Base-by-base conservation (phyloP, 2,797 vertebrate species). In the Channallabes apus region DNA sequence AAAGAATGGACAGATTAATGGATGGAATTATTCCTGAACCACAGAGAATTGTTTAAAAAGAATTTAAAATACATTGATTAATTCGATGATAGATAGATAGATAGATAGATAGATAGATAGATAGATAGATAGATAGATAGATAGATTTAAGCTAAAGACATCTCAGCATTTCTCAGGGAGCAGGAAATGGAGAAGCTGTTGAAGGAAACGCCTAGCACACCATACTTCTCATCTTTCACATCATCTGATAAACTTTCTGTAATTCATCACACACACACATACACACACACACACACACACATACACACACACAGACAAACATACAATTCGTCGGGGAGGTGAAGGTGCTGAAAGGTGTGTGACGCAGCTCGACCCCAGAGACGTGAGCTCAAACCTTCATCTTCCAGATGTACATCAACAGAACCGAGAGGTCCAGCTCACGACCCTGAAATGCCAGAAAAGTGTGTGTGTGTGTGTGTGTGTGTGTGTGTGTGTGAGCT, bases 291-390 rank as follows among this genome's bases (percentile, higher is more conserved):
- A 12, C 89, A 85, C 75, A 54, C 71, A 11, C 46, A n/a, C 41
- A 15, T 14, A 18, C 18, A 22, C 68, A 20, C 69, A 24, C 73
- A 8, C 54, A 12, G 27, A 22, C 89, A 86, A 69, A 58, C 71
- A 20, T 27, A 17, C 41, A n/a, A 5, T 69, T 46, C 11, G 2
- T 41, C 4, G 29, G 81, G 56, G 83, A 32, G 81, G 69, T 46
- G 71, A 78, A 86, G 82, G 86, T 89, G 89, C 82, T 86, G 88
- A 90, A 89, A 91, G 62, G 68, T 54, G 59, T 83, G 84, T 89
- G 88, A 76, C 73, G 73, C 73, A 56, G 73, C 51, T 20, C n/a
- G n/a, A 54, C 73, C 51, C 73, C 27, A 76, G 51, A 76, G 86
- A 88, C 83, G 87, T 84, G 86, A 89, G 83, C 79, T 76, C 82